Base-by-base conservation (phyloP, 2,113 vertebrate genomes). In the Anhinga rufa region DNA sequence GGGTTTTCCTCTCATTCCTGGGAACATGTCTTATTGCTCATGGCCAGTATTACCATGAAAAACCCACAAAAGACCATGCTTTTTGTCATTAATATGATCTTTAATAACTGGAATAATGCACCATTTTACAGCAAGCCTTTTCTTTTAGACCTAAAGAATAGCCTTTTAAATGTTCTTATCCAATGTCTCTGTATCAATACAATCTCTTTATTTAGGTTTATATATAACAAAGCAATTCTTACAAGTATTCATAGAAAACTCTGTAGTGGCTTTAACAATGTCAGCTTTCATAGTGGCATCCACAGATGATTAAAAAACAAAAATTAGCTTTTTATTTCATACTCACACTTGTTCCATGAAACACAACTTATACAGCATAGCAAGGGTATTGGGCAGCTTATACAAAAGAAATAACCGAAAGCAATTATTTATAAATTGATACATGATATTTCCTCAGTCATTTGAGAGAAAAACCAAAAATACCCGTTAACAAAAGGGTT, bases 211-310 rank as follows among this genome's bases (percentile, higher is more conserved):
- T 98, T 98, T 98, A 98, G 98, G 97, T 97, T 98, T 97, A 98
- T 98, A 98, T 98, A 98, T 98, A 98, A 98, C 98, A 98, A 98
- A 98, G 98, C 98, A 97, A 98, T 98, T 98, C 98, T 98, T 99
- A 99, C 98, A 98, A 98, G 98, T 98, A 98, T 98, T 98, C 98
- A 98, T 99, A 98, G 98, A 99, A 99, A 99, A 99, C 98, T 98
- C 98, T 98, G 98, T 98, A 98, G 98, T 98, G 98, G 98, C 98
- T 98, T 98, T 95, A 96, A 97, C 86, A 98, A 98, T 96, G 97
- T 98, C 98, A 98, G 97, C 98, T 98, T 98, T 98, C 97, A 97
- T 98, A 98, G 98, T 98, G 98, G 98, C 98, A 98, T 98, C 98
- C 97, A 98, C 96, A 96, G 97, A 98, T 97, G 97, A 97, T 97